phyloP scores from a whole-genome alignment of 1,140 invertebrate species.

The Macrobrachium nipponense region DNA sequence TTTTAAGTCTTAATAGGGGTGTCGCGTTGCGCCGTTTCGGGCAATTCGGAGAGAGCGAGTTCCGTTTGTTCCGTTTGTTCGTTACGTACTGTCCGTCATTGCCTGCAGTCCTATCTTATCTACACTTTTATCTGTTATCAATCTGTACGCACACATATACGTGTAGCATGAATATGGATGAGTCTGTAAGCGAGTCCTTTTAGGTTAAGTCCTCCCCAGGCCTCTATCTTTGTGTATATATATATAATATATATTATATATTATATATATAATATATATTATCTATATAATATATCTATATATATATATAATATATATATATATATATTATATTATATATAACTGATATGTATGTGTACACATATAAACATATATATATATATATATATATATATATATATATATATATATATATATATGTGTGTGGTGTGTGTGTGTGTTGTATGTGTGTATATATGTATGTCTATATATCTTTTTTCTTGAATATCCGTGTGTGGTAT shows the following conservation, averaged over 20 bases:
- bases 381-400: constrained; percentile 12
- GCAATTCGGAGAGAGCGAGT: neutral
- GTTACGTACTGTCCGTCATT: neutral
- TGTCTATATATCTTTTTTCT: neutral
- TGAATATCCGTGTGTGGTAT: neutral
- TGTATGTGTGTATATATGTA: neutral
- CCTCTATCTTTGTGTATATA: no score
- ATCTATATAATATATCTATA: neutral
- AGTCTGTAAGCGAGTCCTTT: no score
- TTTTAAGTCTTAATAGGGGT: no score
- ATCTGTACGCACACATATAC: no score
- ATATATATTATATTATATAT: neutral
- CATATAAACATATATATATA: neutral
- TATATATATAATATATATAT: no score
- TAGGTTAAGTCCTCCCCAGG: no score
- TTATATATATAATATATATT: no score
- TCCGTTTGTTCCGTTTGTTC: neutral
- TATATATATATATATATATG: constrained; percentile 20
- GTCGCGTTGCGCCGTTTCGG: neutral
- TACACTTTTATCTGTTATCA: no score
- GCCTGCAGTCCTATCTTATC: neutral
- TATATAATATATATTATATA: no score
- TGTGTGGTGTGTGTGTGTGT: no score
- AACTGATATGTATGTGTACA: neutral
- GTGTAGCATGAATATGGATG: no score